A percentile compares a stretch with the other conserved stretches of the same genome.
phyloP scores from a whole-genome alignment of 2,888 invertebrate species.

The Hipparchia semele region DNA sequence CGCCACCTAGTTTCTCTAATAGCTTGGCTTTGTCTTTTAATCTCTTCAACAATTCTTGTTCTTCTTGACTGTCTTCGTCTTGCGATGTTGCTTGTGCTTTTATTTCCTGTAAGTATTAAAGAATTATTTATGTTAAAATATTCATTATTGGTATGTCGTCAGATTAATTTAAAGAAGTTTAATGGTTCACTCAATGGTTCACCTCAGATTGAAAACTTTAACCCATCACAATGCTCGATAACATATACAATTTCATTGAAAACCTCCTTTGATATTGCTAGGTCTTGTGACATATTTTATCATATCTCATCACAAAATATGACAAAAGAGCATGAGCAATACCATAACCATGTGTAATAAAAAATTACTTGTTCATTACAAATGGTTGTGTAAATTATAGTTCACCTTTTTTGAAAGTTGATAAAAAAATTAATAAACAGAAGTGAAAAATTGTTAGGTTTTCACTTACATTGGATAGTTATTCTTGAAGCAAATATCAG shows the following conservation, averaged over 20 bases:
- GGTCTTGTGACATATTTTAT: constrained; percentile 43
- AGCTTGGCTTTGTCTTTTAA: constrained; percentile 79
- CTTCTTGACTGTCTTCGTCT: constrained; percentile 70
- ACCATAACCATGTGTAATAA: constrained; percentile 42
- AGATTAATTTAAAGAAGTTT: background rate
- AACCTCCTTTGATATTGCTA: constrained; percentile 37
- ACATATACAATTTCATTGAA: constrained; percentile 51
- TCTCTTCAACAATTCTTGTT: constrained; percentile 60
- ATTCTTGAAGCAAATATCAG: constrained; percentile 59
- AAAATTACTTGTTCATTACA: constrained; percentile 42
- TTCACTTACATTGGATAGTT: constrained; percentile 46
- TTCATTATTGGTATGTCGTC: background rate
- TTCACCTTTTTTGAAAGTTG: background rate
- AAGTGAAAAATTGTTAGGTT: constrained; percentile 3
- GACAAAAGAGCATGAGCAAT: constrained; percentile 43
- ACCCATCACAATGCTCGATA: constrained; percentile 68
- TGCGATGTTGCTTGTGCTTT: constrained; percentile 45
- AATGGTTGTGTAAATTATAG: constrained; percentile 36
- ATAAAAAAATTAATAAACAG: background rate
- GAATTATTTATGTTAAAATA: background rate
- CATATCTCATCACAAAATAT: constrained; percentile 46
- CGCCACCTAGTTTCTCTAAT: constrained; percentile 79
- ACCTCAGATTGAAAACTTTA: constrained; percentile 82
- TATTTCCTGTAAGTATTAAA: constrained; percentile 7
- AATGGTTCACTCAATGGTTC: background rate